These are phyloP conservation scores for Cryptosula pallasiana DNA, from an alignment of 2,888 invertebrate species.

Conservation along the genomic window DNA sequence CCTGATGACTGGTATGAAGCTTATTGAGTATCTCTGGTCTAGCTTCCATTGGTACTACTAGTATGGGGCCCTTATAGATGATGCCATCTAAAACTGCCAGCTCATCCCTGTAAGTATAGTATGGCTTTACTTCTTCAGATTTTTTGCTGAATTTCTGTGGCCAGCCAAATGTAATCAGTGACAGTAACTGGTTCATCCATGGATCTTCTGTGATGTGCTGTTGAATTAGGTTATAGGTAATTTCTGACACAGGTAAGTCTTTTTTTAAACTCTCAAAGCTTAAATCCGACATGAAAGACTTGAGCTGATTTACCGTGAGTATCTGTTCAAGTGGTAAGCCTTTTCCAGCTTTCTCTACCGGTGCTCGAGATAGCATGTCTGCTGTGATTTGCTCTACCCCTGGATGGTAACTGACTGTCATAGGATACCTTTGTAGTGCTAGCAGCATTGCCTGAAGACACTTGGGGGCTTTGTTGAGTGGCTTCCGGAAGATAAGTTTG, in stretches of 20 bases:
- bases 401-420: neutral
- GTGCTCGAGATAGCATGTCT: no score
- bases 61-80: no score
- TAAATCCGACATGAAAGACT: neutral
- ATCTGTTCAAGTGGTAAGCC: neutral
- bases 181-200: neutral
- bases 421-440: neutral
- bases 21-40: no score
- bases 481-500: constrained; percentile 1
- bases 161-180: neutral
- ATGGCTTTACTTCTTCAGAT: no score
- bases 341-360: neutral
- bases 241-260: no score
- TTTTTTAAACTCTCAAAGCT: neutral
- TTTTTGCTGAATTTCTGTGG: neutral
- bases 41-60: no score
- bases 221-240: neutral
- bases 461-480: no score
- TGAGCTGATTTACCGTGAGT: neutral
- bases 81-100: no score
- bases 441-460: constrained; percentile 2
- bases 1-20: neutral
- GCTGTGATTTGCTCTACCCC: no score
- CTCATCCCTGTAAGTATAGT: no score
- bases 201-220: neutral